Conservation (phyloP, 2,888 invertebrate species). For the Tineola bisselliella region DNA sequence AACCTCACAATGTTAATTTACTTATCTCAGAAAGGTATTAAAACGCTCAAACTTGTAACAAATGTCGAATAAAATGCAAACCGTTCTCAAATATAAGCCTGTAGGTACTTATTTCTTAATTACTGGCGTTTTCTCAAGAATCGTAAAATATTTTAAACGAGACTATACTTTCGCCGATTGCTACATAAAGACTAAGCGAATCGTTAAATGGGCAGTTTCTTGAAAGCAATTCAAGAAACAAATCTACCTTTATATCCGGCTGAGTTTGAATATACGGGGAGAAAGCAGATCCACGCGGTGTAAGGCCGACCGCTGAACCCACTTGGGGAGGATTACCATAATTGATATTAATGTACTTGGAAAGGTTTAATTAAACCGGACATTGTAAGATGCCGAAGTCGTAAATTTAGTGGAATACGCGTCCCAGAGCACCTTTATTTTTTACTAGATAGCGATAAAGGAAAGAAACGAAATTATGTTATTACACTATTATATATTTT, state of each 20-base stretch:
- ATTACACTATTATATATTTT: neutral
- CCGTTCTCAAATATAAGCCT: neutral
- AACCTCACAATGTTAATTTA: neutral
- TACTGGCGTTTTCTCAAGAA: constrained; percentile 21
- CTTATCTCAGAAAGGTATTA: neutral
- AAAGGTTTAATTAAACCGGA: constrained; percentile 52
- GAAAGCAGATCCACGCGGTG: constrained; percentile 17
- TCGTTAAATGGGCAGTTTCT: constrained; percentile 32
- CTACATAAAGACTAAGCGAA: constrained; percentile 35
- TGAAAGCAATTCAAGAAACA: constrained; percentile 24
- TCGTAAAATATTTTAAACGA: constrained; percentile 41
- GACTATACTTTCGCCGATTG: constrained; percentile 27
- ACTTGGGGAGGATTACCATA: constrained; percentile 47
- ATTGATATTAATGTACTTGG: constrained; percentile 54
- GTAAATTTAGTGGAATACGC: constrained; percentile 28
- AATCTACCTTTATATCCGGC: constrained; percentile 22
- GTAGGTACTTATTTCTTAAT: constrained; percentile 5
- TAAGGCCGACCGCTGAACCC: constrained; percentile 39
- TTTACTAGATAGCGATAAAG: neutral
- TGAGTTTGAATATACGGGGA: constrained; percentile 15
- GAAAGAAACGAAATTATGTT: neutral
- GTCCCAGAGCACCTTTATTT: constrained; percentile 12
- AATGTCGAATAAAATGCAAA: constrained; percentile 1
- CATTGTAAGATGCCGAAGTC: constrained; percentile 36
- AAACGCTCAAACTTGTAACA: neutral